These are phyloP conservation scores for Beroe forskalii DNA, from an alignment of 37 sponge, comb jelly and placozoan genomes.

Conservation along the genomic window DNA sequence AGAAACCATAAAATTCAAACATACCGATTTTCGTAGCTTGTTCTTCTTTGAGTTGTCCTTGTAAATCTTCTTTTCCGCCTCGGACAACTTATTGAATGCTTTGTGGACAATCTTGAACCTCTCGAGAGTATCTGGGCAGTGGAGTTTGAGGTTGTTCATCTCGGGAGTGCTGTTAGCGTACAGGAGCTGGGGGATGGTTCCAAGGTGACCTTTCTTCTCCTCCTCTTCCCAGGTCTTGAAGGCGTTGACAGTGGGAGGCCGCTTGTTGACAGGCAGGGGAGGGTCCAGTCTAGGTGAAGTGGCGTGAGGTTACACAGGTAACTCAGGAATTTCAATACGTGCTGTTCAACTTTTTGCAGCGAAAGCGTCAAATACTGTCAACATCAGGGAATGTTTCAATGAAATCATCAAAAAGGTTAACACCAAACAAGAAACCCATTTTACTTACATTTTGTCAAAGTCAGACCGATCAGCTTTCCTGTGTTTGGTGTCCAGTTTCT, in stretches of 20 bases:
- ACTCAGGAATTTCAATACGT: no score
- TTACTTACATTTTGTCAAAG: constrained; percentile 60
- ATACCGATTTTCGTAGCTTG: constrained; percentile 23
- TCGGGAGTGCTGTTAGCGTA: constrained; percentile 42
- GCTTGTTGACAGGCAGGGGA: not conserved
- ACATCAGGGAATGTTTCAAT: not conserved
- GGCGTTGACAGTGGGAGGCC: not conserved
- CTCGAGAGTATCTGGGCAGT: constrained; percentile 37
- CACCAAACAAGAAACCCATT: no score
- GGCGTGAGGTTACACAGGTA: no score
- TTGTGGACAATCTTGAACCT: constrained; percentile 36
- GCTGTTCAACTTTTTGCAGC: no score
- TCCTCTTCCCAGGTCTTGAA: constrained; percentile 64
- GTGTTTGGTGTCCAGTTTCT: constrained; percentile 14
- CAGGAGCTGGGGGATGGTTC: constrained; percentile 56
- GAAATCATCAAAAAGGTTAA: no score
- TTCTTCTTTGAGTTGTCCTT: constrained; percentile 10
- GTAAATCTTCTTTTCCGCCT: constrained; percentile 33
- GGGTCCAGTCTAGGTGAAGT: constrained; percentile 47
- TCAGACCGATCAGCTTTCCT: constrained; percentile 16
- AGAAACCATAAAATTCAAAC: no score
- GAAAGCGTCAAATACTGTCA: no score
- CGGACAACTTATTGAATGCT: not conserved
- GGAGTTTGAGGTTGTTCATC: not conserved
- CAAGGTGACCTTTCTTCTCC: constrained; percentile 16